Conservation (phyloP, 2,797 vertebrate species). For the Ficedula albicollis region DNA sequence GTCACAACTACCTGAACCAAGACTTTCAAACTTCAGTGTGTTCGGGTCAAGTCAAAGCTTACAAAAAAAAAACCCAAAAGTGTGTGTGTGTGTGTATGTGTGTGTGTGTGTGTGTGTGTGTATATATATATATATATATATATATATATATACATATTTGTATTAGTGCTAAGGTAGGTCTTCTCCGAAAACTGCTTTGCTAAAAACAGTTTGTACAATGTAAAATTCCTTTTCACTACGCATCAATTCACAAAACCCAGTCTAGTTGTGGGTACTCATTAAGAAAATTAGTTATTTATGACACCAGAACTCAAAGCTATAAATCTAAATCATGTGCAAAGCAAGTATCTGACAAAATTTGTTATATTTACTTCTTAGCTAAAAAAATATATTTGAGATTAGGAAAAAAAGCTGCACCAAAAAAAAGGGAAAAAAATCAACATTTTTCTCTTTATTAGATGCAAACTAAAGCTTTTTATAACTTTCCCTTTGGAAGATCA, state of each 20-base stretch:
- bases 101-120: too few species aligned
- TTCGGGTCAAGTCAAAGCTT: background rate
- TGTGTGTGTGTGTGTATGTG: too few species aligned
- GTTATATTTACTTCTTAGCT: background rate
- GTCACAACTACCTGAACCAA: background rate
- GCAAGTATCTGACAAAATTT: background rate
- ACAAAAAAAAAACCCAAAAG: fast-evolving
- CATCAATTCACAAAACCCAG: background rate
- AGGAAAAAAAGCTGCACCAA: background rate
- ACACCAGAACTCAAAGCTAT: background rate
- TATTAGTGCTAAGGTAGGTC: background rate
- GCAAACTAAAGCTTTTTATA: background rate
- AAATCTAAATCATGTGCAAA: background rate
- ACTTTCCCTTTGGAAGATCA: slow-evolving; percentile 21
- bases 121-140: too few species aligned
- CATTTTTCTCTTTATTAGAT: background rate
- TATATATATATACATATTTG: too few species aligned
- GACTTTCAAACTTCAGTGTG: fast-evolving
- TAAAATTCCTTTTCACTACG: background rate
- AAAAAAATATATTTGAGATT: fast-evolving
- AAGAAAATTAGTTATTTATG: background rate
- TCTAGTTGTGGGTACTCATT: background rate
- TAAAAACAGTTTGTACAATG: background rate
- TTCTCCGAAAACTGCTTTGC: background rate
- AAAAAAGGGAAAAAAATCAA: background rate